Percentiles rank a stretch among this genome's conserved stretches.
phyloP scores from a whole-genome alignment of 2,113 vertebrate genomes.

The Gavialis gangeticus region DNA sequence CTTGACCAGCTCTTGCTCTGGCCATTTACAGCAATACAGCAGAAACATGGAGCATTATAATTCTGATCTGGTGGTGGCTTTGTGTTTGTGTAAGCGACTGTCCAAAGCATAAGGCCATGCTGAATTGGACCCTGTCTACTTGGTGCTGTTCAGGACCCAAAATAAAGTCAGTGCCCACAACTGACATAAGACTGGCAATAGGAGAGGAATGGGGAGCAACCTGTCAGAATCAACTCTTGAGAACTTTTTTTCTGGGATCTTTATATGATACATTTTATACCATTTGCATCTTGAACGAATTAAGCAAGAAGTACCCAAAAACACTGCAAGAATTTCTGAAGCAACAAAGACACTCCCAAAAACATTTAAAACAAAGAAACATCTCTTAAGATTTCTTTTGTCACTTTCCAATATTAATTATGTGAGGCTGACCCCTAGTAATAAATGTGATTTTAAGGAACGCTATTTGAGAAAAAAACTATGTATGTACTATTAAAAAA shows the following conservation, averaged over 20 bases:
- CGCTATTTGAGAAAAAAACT: not conserved
- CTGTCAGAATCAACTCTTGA: conserved; percentile 49
- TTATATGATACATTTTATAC: fast-evolving
- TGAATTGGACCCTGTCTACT: conserved; percentile 44
- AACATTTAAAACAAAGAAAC: not conserved
- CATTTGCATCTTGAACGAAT: conserved; percentile 14
- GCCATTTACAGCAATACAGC: conserved; percentile 31
- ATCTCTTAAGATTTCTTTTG: not conserved
- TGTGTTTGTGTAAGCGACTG: not conserved
- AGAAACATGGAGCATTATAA: not conserved
- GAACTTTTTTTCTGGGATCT: conserved; percentile 23
- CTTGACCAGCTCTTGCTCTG: conserved; percentile 32
- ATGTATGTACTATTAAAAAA: conserved; percentile 28
- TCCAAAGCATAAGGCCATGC: conserved; percentile 29
- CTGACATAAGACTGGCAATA: conserved; percentile 49
- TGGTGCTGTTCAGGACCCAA: conserved; percentile 24
- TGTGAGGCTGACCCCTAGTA: not conserved
- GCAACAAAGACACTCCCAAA: not conserved
- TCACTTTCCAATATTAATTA: not conserved
- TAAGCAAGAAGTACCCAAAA: not conserved
- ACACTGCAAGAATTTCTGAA: not conserved
- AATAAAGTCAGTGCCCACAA: conserved; percentile 38
- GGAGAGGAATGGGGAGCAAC: conserved; percentile 48
- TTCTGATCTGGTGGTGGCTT: conserved; percentile 24
- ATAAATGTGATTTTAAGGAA: not conserved